phyloP scores from a whole-genome alignment of 1,140 invertebrate species.

The Ceratosolen solmsi region DNA sequence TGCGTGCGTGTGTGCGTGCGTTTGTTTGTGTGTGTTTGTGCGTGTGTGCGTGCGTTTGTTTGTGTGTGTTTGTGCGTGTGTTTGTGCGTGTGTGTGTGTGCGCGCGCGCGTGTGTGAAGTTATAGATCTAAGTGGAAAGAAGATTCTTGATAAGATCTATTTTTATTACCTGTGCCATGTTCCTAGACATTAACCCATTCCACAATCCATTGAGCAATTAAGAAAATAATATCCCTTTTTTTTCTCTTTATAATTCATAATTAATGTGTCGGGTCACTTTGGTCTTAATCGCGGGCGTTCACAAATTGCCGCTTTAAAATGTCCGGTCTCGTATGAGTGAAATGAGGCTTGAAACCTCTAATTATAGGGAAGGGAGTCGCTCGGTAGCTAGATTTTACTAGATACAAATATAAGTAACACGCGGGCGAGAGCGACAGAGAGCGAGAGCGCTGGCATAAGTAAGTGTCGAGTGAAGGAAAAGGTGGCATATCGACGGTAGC shows the following conservation, averaged over 20 bases:
- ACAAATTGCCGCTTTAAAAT: constrained; percentile 22
- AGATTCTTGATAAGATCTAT: background rate
- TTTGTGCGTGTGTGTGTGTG: no score
- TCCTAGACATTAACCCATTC: constrained; percentile 23
- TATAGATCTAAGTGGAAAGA: no score
- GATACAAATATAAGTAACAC: constrained; percentile 14
- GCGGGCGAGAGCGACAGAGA: no score
- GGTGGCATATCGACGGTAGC: constrained; percentile 30
- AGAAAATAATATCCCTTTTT: background rate
- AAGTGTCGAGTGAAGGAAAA: background rate
- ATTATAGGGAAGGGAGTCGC: constrained; percentile 11
- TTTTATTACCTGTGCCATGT: background rate
- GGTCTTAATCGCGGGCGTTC: background rate
- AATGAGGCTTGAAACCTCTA: constrained; percentile 30
- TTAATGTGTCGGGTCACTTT: constrained; percentile 9
- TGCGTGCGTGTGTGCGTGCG: no score
- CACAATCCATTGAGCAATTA: constrained; percentile 18
- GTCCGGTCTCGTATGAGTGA: background rate
- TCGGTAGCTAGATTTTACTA: constrained; percentile 32
- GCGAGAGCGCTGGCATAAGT: no score
- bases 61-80: no score
- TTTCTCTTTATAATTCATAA: constrained; percentile 15
- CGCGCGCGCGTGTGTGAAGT: no score
- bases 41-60: no score
- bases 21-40: no score